Conservation (phyloP, 2,797 vertebrate species). For the Channa striata region DNA sequence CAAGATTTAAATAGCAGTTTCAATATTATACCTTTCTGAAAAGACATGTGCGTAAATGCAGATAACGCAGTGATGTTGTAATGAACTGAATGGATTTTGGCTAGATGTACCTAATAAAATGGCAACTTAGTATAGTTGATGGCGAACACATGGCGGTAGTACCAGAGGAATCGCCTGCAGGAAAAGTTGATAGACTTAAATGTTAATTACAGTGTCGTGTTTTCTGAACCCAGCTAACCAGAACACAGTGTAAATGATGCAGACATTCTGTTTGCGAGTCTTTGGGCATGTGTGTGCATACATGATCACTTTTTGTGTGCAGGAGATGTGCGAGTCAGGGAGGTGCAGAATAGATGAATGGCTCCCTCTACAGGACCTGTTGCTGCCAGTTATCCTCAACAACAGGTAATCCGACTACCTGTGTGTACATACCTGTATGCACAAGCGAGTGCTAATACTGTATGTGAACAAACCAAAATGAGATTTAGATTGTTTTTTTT, state of each 20-base stretch:
- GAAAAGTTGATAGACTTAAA: background rate
- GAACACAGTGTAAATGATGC: constrained; percentile 18
- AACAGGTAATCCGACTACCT: constrained; percentile 75
- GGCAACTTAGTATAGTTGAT: background rate
- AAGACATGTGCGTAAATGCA: background rate
- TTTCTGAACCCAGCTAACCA: constrained; percentile 6
- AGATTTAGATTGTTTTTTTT: constrained; percentile 27
- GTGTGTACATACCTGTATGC: constrained; percentile 13
- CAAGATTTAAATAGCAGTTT: background rate
- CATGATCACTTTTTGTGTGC: constrained; percentile 22
- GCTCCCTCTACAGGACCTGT: constrained; percentile 84
- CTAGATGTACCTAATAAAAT: constrained; percentile 14
- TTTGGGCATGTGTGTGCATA: constrained; percentile 4
- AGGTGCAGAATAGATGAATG: constrained; percentile 73
- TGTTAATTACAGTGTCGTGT: constrained; percentile 4
- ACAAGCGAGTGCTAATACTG: background rate
- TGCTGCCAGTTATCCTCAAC: constrained; percentile 87
- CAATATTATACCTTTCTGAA: background rate
- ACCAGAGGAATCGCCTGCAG: background rate
- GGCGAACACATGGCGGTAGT: background rate
- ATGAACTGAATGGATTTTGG: background rate
- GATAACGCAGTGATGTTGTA: background rate
- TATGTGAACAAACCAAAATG: constrained; percentile 25
- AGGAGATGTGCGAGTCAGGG: constrained; percentile 87
- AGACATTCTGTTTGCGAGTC: constrained; percentile 4